A percentile compares a stretch with the other conserved stretches of the same genome.
Conservation (phyloP, 2,888 invertebrate species). For the Amphipyra berbera region DNA sequence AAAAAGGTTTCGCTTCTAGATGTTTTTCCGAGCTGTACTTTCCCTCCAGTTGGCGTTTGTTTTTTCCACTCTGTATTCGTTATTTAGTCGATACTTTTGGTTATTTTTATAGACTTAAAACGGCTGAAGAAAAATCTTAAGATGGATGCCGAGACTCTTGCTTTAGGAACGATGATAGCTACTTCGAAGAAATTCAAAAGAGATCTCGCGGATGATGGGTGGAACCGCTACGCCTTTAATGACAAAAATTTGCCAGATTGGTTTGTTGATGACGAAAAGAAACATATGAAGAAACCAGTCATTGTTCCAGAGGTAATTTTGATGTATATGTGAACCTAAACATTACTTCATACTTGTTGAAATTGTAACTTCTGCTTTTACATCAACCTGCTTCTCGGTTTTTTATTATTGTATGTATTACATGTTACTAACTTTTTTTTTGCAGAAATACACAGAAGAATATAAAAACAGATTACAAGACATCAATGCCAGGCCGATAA, state of each 20-base stretch:
- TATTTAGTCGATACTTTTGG: not conserved
- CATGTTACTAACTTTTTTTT: conserved; percentile 14
- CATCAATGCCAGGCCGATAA: conserved; percentile 98
- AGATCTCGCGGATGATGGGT: conserved; percentile 96
- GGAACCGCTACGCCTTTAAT: conserved; percentile 98
- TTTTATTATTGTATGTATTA: not conserved
- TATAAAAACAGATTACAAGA: conserved; percentile 95
- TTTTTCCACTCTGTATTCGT: not conserved
- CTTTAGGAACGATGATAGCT: conserved; percentile 97
- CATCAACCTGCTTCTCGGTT: no score
- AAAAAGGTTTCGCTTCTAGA: no score
- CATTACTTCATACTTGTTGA: not conserved
- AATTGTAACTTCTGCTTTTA: no score
- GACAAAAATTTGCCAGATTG: conserved; percentile 98
- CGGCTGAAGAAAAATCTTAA: conserved; percentile 91
- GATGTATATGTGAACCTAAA: not conserved
- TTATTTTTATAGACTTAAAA: conserved; percentile 80
- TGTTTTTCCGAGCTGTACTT: no score
- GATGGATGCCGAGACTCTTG: conserved; percentile 96
- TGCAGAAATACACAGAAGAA: conserved; percentile 94
- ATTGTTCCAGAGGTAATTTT: conserved; percentile 94
- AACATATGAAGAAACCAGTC: conserved; percentile 95
- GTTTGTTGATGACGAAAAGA: conserved; percentile 98
- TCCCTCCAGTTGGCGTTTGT: no score
- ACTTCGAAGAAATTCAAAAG: conserved; percentile 97